Evolutionary conservation across 2,113 vertebrate species (phyloP).

Genomic region (Vimba vimba): DNA sequence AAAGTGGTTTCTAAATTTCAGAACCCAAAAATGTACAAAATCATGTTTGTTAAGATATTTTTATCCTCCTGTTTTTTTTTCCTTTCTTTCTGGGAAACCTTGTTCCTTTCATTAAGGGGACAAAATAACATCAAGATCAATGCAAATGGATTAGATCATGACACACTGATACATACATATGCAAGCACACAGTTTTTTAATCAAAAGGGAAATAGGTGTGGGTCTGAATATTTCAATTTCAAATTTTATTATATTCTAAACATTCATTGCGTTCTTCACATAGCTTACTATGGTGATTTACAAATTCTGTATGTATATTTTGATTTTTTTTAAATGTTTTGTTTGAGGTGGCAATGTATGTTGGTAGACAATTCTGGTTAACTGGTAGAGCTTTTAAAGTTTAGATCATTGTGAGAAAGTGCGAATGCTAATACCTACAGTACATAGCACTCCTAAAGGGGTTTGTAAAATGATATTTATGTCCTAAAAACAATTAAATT

Average conservation of each 20-base stretch:
- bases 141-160: slow-evolving; percentile 2
- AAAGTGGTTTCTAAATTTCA: slow-evolving; percentile 26
- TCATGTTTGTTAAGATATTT: slow-evolving; percentile 34
- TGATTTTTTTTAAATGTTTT: slow-evolving; percentile 13
- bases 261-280: slow-evolving; percentile 13
- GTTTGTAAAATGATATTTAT: neutral
- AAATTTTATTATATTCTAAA: slow-evolving; percentile 27
- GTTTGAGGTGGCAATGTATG: slow-evolving; percentile 14
- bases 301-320: slow-evolving; percentile 48
- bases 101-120: slow-evolving; percentile 60
- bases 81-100: slow-evolving; percentile 48
- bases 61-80: slow-evolving; percentile 33
- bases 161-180: slow-evolving; percentile 45
- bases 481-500: neutral
- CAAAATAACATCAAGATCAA: neutral
- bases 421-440: neutral
- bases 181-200: slow-evolving; percentile 59
- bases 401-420: slow-evolving; percentile 16
- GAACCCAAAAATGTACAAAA: slow-evolving; percentile 17
- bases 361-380: slow-evolving; percentile 26
- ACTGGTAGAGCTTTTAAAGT: neutral
- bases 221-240: slow-evolving; percentile 41
- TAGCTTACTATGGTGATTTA: slow-evolving; percentile 15
- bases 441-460: neutral
- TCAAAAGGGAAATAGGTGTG: slow-evolving; percentile 35